Evolutionary conservation across 2,113 vertebrate genomes (phyloP), one percentile per base, ranked within the genome.

Genomic region (Mola mola): DNA sequence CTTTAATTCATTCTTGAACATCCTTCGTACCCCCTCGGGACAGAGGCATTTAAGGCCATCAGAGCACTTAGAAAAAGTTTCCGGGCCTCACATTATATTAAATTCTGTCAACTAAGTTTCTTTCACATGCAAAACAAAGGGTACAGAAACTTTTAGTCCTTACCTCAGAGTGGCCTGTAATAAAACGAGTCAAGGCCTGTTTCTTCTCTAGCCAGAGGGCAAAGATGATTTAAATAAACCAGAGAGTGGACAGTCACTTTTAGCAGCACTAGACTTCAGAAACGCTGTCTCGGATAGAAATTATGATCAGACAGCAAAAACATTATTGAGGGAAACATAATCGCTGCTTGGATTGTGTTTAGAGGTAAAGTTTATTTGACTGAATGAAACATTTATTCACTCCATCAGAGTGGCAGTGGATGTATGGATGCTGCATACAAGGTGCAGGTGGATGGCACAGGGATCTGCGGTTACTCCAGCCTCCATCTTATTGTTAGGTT

Each of bases 141-240:
- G 11, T n/a, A 47, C 8, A 28, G 42, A 65, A 33, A 51, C 36
- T 60, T 74, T 71, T 16, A 48, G 21, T 55, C 52, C 44, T 43
- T 19, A 62, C 21, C 46, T 59, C 37, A 22, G 38, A 66, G 48
- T 17, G 22, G 28, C 63, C 59, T 49, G 55, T 56, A 49, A 73
- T 75, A 60, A 86, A 86, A 69, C 49, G 0, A 72, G 76, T 16
- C 24, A 1, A 53, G 77, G 37, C 80, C 11, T 15, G 69, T 58
- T 38, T 8, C 42, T 9, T 5, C 29, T 58, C 59, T 46, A 49
- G 72, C 67, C 61, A 77, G 15, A 72, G 72, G 65, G 17, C 59
- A 78, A 60, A 83, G 75, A 61, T 61, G 55, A 26, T 25, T 69
- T 57, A 64, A 61, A 72, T 29, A 76, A 46, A n/a, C 21, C 42